Base-by-base conservation (phyloP, 2,888 invertebrate species). In the Lasioglossum leucozonium region DNA sequence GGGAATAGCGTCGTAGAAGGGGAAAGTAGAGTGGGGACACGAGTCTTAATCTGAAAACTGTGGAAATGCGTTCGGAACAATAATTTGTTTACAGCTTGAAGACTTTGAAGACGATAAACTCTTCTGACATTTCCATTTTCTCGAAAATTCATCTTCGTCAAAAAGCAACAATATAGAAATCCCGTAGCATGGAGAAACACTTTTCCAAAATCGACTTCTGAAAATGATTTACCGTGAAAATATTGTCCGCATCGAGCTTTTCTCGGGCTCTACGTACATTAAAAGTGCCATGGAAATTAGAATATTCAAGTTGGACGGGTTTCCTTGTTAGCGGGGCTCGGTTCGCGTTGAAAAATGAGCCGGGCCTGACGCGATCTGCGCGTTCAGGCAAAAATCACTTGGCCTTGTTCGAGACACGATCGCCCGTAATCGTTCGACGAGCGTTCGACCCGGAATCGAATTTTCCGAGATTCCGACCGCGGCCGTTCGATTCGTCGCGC, bases 401-500 rank as follows among this genome's bases (percentile, higher is more conserved):
- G 37, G n/a, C 42, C 62, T 65, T 77, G 73, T 71, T 79, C n/a
- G 75, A 65, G 73, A 71, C 74, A 30, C 34, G 55, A 16, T 26
- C 79, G 42, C 40, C 75, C 37, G 77, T 55, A 72, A 86, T 84
- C 76, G 51, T 34, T 80, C 78, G 75, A 51, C 76, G 76, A 80
- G 47, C 74, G 79, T 72, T 30, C 58, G 55, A 79, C 79, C 85
- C 77, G 83, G 86, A 90, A 89, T 89, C 86, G 86, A 90, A 83
- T 89, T 89, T 83, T 77, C 79, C 79, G 81, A 86, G 88, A 86
- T 89, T 84, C 78, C 80, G 81, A 69, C 77, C 83, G 81, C 80
- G 84, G 73, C 83, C 81, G 86, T 90, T 89, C 83, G 88, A 89
- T 90, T 88, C 82, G 88, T 82, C 72, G 81, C 74, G 78, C 74